phyloP scores from a whole-genome alignment of 2,113 vertebrate genomes.

The Seriola quinqueradiata region DNA sequence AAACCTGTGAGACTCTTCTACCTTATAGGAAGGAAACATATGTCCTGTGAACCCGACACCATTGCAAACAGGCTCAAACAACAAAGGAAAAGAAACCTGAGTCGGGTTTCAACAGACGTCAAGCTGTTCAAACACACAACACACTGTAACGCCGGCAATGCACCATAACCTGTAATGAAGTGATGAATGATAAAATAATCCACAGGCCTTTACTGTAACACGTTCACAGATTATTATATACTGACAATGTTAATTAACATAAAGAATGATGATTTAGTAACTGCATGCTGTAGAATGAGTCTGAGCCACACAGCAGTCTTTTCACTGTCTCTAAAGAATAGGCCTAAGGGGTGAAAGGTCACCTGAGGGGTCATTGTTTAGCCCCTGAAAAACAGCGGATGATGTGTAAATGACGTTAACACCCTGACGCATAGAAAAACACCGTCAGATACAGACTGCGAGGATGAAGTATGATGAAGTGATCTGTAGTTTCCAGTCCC shows the following conservation, averaged over 20 bases:
- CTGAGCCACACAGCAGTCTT: not conserved
- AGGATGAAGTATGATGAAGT: not conserved
- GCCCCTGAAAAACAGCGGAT: not conserved
- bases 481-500: not conserved
- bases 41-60: conserved; percentile 35
- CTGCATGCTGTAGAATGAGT: not conserved
- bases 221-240: not conserved
- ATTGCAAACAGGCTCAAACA: conserved; percentile 13
- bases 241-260: not conserved
- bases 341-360: conserved; percentile 39
- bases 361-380: not conserved
- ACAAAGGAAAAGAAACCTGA: conserved; percentile 32
- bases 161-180: not conserved
- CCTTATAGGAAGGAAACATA: conserved; percentile 1
- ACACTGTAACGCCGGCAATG: not conserved
- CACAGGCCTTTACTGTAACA: not conserved
- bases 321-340: not conserved
- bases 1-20: conserved; percentile 23
- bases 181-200: conserved; percentile 1
- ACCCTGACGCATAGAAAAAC: not conserved
- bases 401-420: not conserved
- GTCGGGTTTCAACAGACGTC: conserved; percentile 27
- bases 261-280: not conserved
- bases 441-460: not conserved
- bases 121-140: conserved; percentile 40